phyloP scores from a whole-genome alignment of 64 coral and sea anemone genomes.

The Stylophora pistillata region DNA sequence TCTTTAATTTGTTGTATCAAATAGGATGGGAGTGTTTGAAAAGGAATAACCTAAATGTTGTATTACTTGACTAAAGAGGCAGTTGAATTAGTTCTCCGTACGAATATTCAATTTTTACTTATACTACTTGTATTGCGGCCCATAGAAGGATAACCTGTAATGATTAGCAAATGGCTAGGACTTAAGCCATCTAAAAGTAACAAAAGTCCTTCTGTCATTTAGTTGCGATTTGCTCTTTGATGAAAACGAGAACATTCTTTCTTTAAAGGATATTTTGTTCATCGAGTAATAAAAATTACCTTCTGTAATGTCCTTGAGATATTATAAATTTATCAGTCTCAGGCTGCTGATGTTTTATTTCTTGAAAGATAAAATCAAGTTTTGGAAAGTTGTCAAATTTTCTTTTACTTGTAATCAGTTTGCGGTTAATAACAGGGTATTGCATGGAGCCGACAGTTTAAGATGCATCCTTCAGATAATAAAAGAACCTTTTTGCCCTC shows the following conservation, averaged over 20 bases:
- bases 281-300: no score
- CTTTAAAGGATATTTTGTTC: no score
- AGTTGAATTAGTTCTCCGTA: constrained; percentile 11
- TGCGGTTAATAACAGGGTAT: constrained; percentile 7
- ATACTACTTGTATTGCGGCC: background rate
- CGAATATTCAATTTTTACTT: constrained; percentile 25
- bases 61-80: background rate
- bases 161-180: background rate
- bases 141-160: background rate
- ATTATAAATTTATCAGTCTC: background rate
- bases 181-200: background rate
- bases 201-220: background rate
- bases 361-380: background rate
- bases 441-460: background rate
- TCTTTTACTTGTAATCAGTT: constrained; percentile 1
- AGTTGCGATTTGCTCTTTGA: background rate
- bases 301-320: no score
- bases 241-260: no score
- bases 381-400: constrained; percentile 32
- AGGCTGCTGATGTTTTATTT: background rate
- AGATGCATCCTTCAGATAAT: background rate
- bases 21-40: background rate
- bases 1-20: background rate
- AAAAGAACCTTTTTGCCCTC: background rate
- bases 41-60: background rate